A percentile compares a stretch with the other conserved stretches of the same genome.
Evolutionary conservation across 2,113 vertebrate species (phyloP).

Genomic region (Campylorhamphus procurvoides): DNA sequence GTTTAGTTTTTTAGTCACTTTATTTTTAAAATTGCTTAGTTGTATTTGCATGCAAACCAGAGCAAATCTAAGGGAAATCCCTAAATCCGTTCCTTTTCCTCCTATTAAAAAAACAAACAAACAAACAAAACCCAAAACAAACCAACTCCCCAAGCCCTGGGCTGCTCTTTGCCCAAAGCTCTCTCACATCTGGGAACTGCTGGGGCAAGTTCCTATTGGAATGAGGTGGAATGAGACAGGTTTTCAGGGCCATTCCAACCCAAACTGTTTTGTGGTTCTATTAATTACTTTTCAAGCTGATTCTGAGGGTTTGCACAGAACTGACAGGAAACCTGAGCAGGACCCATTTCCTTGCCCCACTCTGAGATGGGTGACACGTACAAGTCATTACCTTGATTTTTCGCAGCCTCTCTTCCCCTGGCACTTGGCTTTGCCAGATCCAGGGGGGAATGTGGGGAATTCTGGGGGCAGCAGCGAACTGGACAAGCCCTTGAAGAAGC

Average conservation of each 20-base stretch:
- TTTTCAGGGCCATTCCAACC: background rate
- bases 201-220: accelerated
- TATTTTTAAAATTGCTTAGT: background rate
- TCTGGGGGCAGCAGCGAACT: background rate
- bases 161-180: background rate
- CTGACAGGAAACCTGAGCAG: accelerated
- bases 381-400: accelerated
- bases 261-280: accelerated
- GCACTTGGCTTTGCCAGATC: accelerated
- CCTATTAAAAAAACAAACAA: no score
- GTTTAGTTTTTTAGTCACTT: background rate
- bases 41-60: background rate
- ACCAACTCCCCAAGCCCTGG: accelerated
- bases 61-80: background rate
- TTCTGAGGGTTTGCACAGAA: background rate
- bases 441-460: accelerated
- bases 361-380: accelerated
- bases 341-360: accelerated
- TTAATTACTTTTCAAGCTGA: background rate
- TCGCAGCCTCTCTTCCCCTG: accelerated
- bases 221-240: accelerated
- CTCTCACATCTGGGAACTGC: accelerated
- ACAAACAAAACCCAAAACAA: background rate
- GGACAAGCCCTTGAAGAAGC: background rate
- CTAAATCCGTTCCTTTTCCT: background rate